Conservation (phyloP, 2,797 vertebrate species). For the Caiman crocodilus region DNA sequence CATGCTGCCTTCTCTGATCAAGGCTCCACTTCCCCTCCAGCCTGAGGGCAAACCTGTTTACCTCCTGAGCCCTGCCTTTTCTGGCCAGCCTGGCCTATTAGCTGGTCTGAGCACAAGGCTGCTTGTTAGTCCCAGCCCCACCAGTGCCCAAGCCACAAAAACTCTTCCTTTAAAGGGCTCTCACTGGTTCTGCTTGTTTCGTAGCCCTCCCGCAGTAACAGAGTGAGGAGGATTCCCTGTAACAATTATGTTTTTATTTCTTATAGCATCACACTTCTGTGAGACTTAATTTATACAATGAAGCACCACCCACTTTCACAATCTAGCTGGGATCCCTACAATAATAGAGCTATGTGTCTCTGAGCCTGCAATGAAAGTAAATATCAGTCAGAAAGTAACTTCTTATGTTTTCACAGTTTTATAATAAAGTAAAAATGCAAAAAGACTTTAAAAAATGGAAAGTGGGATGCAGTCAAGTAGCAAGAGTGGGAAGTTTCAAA, state of each 20-base stretch:
- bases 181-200: no score
- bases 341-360: neutral
- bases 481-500: neutral
- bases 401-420: conserved; percentile 8
- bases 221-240: neutral
- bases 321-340: neutral
- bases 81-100: no score
- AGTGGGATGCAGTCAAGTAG: neutral
- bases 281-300: neutral
- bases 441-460: neutral
- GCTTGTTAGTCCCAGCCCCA: no score
- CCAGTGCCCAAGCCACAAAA: no score
- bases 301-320: neutral
- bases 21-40: no score
- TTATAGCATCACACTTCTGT: neutral
- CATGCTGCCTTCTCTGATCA: no score
- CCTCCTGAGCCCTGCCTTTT: no score
- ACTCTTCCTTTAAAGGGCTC: no score
- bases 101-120: no score
- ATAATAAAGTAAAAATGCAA: neutral
- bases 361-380: neutral
- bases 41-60: no score
- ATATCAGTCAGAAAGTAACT: neutral
- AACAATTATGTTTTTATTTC: neutral
- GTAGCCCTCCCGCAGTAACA: no score